Evolutionary conservation across 2,888 invertebrate genomes (phyloP).

Genomic region (Spodoptera picta): DNA sequence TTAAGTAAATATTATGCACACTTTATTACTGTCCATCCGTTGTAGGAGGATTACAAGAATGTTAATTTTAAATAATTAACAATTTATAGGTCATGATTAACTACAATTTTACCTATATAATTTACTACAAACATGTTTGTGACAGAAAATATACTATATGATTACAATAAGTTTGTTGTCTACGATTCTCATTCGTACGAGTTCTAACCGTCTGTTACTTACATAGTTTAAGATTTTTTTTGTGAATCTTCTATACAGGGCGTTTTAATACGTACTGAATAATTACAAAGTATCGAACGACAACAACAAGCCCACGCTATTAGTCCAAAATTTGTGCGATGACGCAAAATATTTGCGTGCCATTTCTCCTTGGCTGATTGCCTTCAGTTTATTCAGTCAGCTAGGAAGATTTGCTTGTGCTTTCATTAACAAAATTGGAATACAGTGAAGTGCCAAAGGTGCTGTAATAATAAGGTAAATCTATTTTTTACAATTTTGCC

Average conservation of each 20-base stretch:
- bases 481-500: neutral
- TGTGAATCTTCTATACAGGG: no score
- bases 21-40: constrained; percentile 31
- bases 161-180: no score
- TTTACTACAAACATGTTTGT: no score
- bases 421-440: constrained; percentile 5
- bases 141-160: no score
- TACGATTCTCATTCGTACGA: no score
- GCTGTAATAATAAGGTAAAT: neutral
- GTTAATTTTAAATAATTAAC: constrained; percentile 32
- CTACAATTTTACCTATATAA: no score
- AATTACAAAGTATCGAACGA: constrained; percentile 2
- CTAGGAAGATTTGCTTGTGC: constrained; percentile 40
- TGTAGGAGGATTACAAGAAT: constrained; percentile 39
- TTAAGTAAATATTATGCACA: constrained; percentile 39
- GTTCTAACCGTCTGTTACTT: no score
- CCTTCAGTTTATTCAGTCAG: constrained; percentile 36
- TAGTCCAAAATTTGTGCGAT: constrained; percentile 29
- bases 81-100: constrained; percentile 6
- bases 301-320: constrained; percentile 16
- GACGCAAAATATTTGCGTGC: constrained; percentile 37
- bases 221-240: no score
- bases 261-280: neutral
- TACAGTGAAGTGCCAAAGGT: constrained; percentile 8
- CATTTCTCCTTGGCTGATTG: constrained; percentile 39